Evolutionary conservation across 2,888 invertebrate species (phyloP), one percentile per base, ranked within the genome.

Genomic region (Podabrus alpinus): DNA sequence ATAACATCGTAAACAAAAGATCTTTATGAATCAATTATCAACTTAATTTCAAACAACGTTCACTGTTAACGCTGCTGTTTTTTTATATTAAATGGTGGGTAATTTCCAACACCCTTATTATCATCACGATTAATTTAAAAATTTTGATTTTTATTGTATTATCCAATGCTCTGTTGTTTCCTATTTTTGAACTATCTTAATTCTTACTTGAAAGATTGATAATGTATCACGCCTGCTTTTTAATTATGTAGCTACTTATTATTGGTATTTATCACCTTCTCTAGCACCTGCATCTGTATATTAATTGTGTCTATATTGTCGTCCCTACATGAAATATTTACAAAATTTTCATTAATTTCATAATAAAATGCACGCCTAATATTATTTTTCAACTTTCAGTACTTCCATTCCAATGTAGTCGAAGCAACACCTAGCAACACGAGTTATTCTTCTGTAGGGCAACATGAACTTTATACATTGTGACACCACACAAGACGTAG

Each of bases 381-480:
- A 15, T 24, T 10, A 3, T 66, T 66, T 24, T 66, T 66, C n/a
- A 10, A 66, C 15, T 15, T 71, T 66, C 68, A 76, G 76, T 71
- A 76, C 61, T 76, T 71, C 16, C 73, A 73, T 45, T 66, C 76
- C 5, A 71, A 86, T 74, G 83, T 85, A 61, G 80, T 85, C 29
- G 86, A 87, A 72, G 82, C 83, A 72, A 86, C 88, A 17, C 86
- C 88, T 1, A 87, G 87, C 60, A 85, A 86, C 29, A 87, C 88
- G 73, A 87, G 88, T 71, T 92, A 92, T 84, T 90, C 92, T 15
- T 91, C 92, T 61, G 91, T 92, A 76, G 89, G 91, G 60, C 91
- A 91, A 83, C 92, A 92, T 81, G 92, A 92, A 85, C 89, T 92
- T 87, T 92, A 91, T 85, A 90, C 91, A n/a, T 91, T 92, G 90